Evolutionary conservation across 2,113 vertebrate genomes (phyloP).

Genomic region (Osmerus eperlanus): DNA sequence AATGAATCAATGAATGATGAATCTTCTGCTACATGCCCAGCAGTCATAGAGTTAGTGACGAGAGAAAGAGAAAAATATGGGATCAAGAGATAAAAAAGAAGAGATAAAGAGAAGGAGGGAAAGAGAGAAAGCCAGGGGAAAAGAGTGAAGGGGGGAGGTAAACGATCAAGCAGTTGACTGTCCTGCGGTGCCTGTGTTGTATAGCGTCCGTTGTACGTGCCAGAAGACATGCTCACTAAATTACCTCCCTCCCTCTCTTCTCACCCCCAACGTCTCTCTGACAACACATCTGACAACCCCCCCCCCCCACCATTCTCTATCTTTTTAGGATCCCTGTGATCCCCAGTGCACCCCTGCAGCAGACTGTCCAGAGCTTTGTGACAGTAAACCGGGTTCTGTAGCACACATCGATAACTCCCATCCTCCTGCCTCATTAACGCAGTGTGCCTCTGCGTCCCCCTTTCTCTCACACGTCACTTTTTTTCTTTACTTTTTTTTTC

Average conservation of each 20-base stretch:
- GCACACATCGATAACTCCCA: neutral
- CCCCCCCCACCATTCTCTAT: slow-evolving; percentile 22
- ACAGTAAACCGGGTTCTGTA: neutral
- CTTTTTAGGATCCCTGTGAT: slow-evolving; percentile 10
- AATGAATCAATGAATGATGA: no score
- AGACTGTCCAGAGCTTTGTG: no score
- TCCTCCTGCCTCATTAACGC: slow-evolving; percentile 1
- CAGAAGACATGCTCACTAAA: neutral
- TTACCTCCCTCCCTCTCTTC: slow-evolving; percentile 28
- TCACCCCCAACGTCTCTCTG: slow-evolving; percentile 21
- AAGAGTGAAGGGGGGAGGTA: neutral
- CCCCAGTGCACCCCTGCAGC: slow-evolving; percentile 20
- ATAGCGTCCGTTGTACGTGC: neutral
- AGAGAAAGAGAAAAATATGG: neutral
- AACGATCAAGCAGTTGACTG: neutral
- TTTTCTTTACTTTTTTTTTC: neutral
- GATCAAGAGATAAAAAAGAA: neutral
- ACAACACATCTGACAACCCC: slow-evolving; percentile 9
- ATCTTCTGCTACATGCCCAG: neutral
- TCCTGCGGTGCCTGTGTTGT: neutral
- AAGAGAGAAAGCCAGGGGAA: neutral
- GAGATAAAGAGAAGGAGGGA: neutral
- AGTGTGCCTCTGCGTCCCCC: neutral
- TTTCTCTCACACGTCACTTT: neutral
- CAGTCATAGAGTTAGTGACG: neutral